phyloP scores from a whole-genome alignment of 2,113 vertebrate species.

The Pantherophis guttatus region DNA sequence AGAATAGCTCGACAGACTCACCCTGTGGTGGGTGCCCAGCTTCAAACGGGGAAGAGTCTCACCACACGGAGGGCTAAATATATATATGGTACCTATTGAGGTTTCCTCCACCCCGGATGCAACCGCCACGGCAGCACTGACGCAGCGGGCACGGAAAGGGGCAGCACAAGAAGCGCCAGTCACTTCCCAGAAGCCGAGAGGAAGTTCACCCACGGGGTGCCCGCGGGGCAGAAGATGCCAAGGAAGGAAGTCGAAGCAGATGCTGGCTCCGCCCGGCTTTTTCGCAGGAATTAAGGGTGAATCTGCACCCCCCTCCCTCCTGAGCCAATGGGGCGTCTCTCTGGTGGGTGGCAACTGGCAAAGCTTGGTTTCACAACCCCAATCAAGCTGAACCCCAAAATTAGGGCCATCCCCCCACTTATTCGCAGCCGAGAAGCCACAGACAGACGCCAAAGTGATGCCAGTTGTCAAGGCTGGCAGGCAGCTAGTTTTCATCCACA shows the following conservation, averaged over 20 bases:
- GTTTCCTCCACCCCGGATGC: neutral
- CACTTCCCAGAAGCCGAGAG: slow-evolving; percentile 15
- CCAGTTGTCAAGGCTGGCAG: fast-evolving
- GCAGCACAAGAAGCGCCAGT: neutral
- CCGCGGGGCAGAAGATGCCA: neutral
- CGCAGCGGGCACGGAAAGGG: slow-evolving; percentile 7
- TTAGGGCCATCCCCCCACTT: too few species aligned
- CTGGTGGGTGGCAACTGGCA: too few species aligned
- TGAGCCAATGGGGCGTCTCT: too few species aligned
- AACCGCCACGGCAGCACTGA: neutral
- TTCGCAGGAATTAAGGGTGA: slow-evolving; percentile 33
- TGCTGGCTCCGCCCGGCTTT: neutral
- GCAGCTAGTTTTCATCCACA: neutral
- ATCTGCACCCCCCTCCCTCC: slow-evolving; percentile 13
- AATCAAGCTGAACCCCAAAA: too few species aligned
- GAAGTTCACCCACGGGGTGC: slow-evolving; percentile 14
- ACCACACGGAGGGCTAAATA: neutral
- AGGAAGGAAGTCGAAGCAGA: neutral
- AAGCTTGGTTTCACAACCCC: too few species aligned
- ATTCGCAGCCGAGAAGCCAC: too few species aligned
- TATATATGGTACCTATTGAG: fast-evolving
- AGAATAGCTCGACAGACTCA: slow-evolving; percentile 16
- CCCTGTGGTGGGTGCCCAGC: neutral
- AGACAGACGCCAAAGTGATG: too few species aligned
- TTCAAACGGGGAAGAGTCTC: neutral